Base-by-base conservation (phyloP, 2,888 invertebrate genomes). In the Drosophila anceps region DNA sequence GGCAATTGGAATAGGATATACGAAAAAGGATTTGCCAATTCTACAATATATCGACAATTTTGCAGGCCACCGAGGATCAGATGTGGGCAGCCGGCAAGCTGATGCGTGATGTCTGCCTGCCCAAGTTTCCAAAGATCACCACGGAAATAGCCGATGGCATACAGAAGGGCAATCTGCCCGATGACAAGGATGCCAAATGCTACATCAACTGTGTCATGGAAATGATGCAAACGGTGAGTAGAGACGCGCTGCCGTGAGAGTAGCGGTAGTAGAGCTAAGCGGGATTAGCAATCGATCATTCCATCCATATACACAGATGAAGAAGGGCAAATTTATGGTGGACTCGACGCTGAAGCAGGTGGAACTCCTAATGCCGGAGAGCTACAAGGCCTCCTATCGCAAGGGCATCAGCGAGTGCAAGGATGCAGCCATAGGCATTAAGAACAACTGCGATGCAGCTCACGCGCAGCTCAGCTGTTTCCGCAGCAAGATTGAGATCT, bases 41-140 rank as follows among this genome's bases (percentile, higher is more conserved):
- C 0, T 20, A 9, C 33, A 18, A 15, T 35, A 4, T 12, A 7
- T 18, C 20, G 6, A 10, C 0, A 3, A 9, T 43, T 57, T 69
- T 71, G 12, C 55, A 92, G 92, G 92, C 90, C 5, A 93, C 93
- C 0, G 88, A 94, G 92, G 95, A 95, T 65, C 96, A 96, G 92
- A 93, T 96, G 88, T 94, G 91, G 83, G 94, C 94, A 20, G 94
- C 95, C 0, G 94, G 94, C 1, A 95, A 94, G 90, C 93, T 95
- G 84, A 94, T 96, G 92, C 93, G 95, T 54, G 95, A 95, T 84
- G 93, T 94, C 0, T 96, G 96, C 79, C 93, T 94, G 69, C 94
- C 95, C 2, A 96, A 96, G 93, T 94, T 94, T 63, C 83, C 92
- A 0, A 93, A 91, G 77, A 73, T 93, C 0, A 79, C 77, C n/a